These are phyloP conservation scores for Ophion ellenae DNA, from an alignment of 2,888 invertebrate species.

Conservation along the genomic window DNA sequence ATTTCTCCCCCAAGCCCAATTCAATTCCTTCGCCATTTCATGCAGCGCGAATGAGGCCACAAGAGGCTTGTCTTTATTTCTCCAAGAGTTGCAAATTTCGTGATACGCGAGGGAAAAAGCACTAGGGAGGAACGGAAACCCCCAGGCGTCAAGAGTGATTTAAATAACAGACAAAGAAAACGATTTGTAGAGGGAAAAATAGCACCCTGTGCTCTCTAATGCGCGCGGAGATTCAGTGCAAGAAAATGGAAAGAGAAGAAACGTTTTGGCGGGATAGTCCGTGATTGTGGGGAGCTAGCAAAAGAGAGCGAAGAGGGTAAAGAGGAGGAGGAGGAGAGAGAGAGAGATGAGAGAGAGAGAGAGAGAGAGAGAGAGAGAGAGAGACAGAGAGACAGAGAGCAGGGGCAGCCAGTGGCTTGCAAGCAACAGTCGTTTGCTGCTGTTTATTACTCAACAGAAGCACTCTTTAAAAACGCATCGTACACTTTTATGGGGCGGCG, in stretches of 20 bases:
- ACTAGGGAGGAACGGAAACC: neutral
- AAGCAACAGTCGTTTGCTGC: constrained; percentile 73
- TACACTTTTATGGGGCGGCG: constrained; percentile 80
- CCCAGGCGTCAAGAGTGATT: constrained; percentile 46
- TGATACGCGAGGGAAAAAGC: constrained; percentile 11
- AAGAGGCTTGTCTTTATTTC: no score
- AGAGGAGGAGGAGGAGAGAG: neutral
- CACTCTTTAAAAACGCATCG: constrained; percentile 83
- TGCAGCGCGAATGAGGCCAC: no score
- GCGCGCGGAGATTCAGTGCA: constrained; percentile 41
- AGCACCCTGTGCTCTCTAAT: constrained; percentile 67
- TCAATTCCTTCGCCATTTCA: no score
- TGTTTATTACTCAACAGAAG: constrained; percentile 80
- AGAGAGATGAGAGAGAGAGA: no score
- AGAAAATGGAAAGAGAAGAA: constrained; percentile 62
- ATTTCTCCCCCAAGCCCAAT: no score
- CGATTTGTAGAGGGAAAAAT: constrained; percentile 24
- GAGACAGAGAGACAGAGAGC: constrained; percentile 32
- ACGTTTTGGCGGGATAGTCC: constrained; percentile 61
- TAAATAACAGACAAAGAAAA: constrained; percentile 54
- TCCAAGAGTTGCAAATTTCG: constrained; percentile 33
- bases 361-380: neutral
- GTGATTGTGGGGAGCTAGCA: constrained; percentile 56
- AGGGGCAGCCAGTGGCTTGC: constrained; percentile 61
- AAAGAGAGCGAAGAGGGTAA: constrained; percentile 19